Base-by-base conservation (phyloP, 2,797 vertebrate species). In the Telmatherina bonti region DNA sequence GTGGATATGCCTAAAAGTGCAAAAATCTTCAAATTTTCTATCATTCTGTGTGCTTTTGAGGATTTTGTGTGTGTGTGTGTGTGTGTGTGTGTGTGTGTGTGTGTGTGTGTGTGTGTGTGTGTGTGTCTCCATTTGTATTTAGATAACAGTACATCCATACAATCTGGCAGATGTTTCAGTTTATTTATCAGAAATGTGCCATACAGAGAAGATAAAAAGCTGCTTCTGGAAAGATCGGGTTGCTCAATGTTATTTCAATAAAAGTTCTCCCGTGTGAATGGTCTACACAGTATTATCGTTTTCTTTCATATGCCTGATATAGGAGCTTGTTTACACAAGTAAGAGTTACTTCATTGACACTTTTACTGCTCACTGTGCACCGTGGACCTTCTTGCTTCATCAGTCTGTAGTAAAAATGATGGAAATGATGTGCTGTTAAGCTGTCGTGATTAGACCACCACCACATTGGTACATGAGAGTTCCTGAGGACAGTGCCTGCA, bases 81-180 rank as follows among this genome's bases (percentile, higher is more conserved):
- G 70, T 49, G 12, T 72, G 52, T 81, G 36, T 11, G 7, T 62
- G 41, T 70, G 56, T 26, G 38, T 49, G 45, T 7, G n/a, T 33
- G 70, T 49, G 12, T 72, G n/a, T 27, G 52, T 81, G 36, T 11
- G 7, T 62, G 41, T 70, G 56, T 26, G 38, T 49, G 45, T 7
- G n/a, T 33, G 70, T 49, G 12, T 72, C 55, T 64, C 49, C 64
- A 84, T 90, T 86, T 81, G 71, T 74, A 86, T 87, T 78, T 74
- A 85, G 51, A 85, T 64, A 66, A 76, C 67, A 59, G 70, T 38
- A 70, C 71, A 10, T 87, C 85, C 79, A 86, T 84, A 61, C 80
- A 67, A 57, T 62, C 51, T 53, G 52, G 61, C 77, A 52, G 29
- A 76, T 49, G 47, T 72, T 70, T 78, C 10, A 41, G 29, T 72